Conservation (phyloP, 2,888 invertebrate species). For the Pyrochroa serraticornis region DNA sequence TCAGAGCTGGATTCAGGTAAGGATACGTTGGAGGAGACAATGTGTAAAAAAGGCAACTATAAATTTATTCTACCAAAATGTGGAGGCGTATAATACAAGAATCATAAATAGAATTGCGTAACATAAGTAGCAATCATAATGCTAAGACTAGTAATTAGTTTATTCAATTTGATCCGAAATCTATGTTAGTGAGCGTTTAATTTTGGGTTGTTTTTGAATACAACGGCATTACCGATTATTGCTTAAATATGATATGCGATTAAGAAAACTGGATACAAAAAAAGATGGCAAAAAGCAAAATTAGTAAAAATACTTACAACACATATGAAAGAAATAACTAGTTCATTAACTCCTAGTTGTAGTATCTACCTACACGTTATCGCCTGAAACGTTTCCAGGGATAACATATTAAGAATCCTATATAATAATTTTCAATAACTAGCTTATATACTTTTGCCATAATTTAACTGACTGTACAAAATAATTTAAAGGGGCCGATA, state of each 20-base stretch:
- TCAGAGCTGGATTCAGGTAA: background rate
- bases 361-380: constrained; percentile 39
- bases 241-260: constrained; percentile 31
- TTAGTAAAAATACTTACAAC: constrained; percentile 19
- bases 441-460: constrained; percentile 28
- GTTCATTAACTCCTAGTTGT: constrained; percentile 16
- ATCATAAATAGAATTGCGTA: constrained; percentile 35
- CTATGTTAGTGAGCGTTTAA: constrained; percentile 47
- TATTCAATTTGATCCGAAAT: constrained; percentile 36
- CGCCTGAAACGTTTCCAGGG: constrained; percentile 31
- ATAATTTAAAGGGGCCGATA: constrained; percentile 19
- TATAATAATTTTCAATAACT: constrained; percentile 22
- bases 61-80: constrained; percentile 54
- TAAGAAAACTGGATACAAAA: constrained; percentile 4
- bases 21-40: background rate
- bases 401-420: constrained; percentile 27
- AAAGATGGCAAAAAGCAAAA: constrained; percentile 23
- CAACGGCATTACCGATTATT: constrained; percentile 30
- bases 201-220: constrained; percentile 30
- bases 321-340: constrained; percentile 6
- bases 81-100: constrained; percentile 47
- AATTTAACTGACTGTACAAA: constrained; percentile 28
- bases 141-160: constrained; percentile 54
- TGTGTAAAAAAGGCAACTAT: constrained; percentile 53
- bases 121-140: constrained; percentile 33